phyloP scores from a whole-genome alignment of 2,113 vertebrate species.

The Vulpes ferrilata region DNA sequence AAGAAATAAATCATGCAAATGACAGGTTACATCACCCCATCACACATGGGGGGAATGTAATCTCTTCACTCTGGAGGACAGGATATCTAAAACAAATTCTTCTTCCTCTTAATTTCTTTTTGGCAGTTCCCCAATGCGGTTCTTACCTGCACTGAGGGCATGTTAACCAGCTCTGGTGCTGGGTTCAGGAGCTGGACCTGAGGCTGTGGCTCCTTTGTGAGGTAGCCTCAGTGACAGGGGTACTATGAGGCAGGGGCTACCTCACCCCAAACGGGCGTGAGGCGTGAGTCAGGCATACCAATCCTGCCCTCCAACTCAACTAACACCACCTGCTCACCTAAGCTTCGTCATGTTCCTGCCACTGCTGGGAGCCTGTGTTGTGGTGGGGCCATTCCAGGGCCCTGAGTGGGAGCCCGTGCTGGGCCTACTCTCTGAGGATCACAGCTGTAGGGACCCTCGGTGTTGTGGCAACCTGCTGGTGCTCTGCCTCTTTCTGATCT shows the following conservation, averaged over 20 bases:
- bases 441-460: constrained; percentile 68
- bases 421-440: constrained; percentile 32
- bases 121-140: neutral
- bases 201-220: constrained; percentile 69
- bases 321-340: constrained; percentile 44
- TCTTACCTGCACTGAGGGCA: neutral
- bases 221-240: constrained; percentile 44
- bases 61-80: neutral
- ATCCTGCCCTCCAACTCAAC: constrained; percentile 5
- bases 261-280: neutral
- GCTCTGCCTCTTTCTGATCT: constrained; percentile 78
- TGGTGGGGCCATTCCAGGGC: constrained; percentile 75
- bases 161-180: neutral
- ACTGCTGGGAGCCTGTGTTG: constrained; percentile 63
- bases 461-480: constrained; percentile 76
- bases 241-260: neutral
- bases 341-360: constrained; percentile 66
- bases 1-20: constrained; percentile 29
- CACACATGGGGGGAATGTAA: neutral
- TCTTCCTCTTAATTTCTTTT: neutral
- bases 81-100: neutral
- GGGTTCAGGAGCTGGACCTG: neutral
- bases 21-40: neutral
- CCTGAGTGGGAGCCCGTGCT: constrained; percentile 75
- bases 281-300: neutral